Percentiles rank a stretch among this genome's conserved stretches.
Evolutionary conservation across 2,888 invertebrate genomes (phyloP).

Genomic region (Folsomia manolachei): DNA sequence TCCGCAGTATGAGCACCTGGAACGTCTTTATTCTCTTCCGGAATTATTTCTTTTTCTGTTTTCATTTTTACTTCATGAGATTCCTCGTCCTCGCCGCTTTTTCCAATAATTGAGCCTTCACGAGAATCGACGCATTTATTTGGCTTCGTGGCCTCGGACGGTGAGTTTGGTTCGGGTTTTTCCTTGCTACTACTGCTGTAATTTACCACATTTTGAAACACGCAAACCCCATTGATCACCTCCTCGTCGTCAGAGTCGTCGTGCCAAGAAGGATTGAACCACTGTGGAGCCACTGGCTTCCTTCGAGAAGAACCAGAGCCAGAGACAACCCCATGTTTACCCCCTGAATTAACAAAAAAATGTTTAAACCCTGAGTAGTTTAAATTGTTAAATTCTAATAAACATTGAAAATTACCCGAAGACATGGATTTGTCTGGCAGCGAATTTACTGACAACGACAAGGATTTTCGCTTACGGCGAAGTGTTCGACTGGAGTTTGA

Average conservation of each 20-base stretch:
- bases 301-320: constrained; percentile 66
- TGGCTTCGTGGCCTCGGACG: constrained; percentile 63
- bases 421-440: constrained; percentile 34
- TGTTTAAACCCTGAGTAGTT: not conserved
- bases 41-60: constrained; percentile 51
- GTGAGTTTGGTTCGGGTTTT: constrained; percentile 72
- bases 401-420: constrained; percentile 29
- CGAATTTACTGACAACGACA: constrained; percentile 41
- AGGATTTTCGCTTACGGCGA: constrained; percentile 44
- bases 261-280: constrained; percentile 94
- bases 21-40: constrained; percentile 43
- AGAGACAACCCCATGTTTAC: constrained; percentile 49
- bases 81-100: constrained; percentile 25
- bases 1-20: constrained; percentile 13
- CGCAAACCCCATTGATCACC: constrained; percentile 89
- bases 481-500: constrained; percentile 47
- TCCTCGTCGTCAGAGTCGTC: constrained; percentile 62
- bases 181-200: constrained; percentile 54
- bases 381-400: not conserved
- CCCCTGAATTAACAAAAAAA: constrained; percentile 13
- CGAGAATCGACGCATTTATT: constrained; percentile 41
- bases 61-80: constrained; percentile 50
- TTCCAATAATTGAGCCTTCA: constrained; percentile 49
- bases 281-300: constrained; percentile 94
- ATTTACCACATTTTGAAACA: constrained; percentile 54